phyloP scores from a whole-genome alignment of 2,888 invertebrate species.

The Magallana nippona region DNA sequence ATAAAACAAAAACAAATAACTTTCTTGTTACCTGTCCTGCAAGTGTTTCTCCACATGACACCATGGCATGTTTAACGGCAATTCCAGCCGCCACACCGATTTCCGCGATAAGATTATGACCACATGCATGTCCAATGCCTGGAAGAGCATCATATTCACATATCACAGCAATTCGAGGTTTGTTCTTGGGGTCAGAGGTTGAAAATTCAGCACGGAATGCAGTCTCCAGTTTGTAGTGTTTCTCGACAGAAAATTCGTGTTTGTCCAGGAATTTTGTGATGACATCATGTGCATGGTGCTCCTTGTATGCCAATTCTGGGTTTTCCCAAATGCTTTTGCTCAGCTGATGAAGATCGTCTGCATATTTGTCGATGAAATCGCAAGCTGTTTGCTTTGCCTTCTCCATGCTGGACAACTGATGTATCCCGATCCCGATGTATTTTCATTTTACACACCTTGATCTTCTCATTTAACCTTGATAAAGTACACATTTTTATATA shows the following conservation, averaged over 20 bases:
- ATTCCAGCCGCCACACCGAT: constrained; percentile 76
- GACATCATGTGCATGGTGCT: constrained; percentile 71
- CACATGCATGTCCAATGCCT: constrained; percentile 78
- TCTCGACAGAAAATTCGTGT: constrained; percentile 69
- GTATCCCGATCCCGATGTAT: constrained; percentile 8
- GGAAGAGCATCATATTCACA: constrained; percentile 79
- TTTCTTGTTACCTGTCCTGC: constrained; percentile 19
- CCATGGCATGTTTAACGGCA: constrained; percentile 71
- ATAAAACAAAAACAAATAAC: no score
- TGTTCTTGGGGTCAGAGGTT: constrained; percentile 47
- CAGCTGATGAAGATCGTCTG: constrained; percentile 59
- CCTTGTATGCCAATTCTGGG: constrained; percentile 75
- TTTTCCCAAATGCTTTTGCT: constrained; percentile 74
- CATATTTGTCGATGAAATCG: constrained; percentile 57
- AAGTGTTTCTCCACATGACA: constrained; percentile 43
- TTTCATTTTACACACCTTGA: not conserved
- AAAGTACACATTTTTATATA: no score
- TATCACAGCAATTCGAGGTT: constrained; percentile 74
- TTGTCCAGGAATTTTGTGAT: constrained; percentile 70
- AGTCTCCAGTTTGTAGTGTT: constrained; percentile 66
- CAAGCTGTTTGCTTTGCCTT: constrained; percentile 52
- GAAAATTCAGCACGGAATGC: constrained; percentile 65
- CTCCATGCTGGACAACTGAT: constrained; percentile 50
- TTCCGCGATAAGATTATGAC: constrained; percentile 78
- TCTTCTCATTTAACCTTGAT: no score